Evolutionary conservation across 2,888 invertebrate genomes (phyloP), one percentile per base, ranked within the genome.

Genomic region (Meiosimyza platycephala): DNA sequence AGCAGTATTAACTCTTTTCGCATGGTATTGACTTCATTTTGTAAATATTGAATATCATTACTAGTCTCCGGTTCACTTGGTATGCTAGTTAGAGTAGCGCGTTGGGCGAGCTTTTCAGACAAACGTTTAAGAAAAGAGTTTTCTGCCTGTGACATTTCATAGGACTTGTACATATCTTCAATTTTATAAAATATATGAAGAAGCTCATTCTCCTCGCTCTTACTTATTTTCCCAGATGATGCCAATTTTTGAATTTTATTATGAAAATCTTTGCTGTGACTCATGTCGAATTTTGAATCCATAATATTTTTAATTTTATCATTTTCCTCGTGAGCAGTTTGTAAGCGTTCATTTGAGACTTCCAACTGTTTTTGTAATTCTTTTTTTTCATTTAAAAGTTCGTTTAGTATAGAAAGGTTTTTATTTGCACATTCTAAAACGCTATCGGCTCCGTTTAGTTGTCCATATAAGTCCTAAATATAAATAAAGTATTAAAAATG

Each of bases 81-180:
- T 13, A 84, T 77, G 48, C 52, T 73, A 2, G 80, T 78, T 71
- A 81, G 50, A 3, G 70, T 74, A 6, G 76, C 73, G 7, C 82
- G 81, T 4, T 68, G 72, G 0, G 81, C 76, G 16, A 83, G 77
- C 59, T 85, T 85, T 15, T 85, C 86, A 48, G 85, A 76, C 12
- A 85, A 73, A 11, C 80, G 76, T 70, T 80, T 80, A 0, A 85
- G 75, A 51, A 80, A 80, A 0, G 73, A 78, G 77, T 84, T 85
- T 74, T 85, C 83, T 11, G 83, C 81, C 64, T 83, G 79, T 4
- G 83, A 66, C n/a, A 82, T 76, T 40, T 84, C 82, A 60, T 81
- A 79, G 0, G 81, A 79, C 62, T 79, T 82, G 74, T 78, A 78
- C 80, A 84, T 79, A 65, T 83, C 80, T 62, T 85, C 82, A 18